Evolutionary conservation across 2,888 invertebrate species (phyloP), one percentile per base, ranked within the genome.

Genomic region (Scaptomyza polygonia): DNA sequence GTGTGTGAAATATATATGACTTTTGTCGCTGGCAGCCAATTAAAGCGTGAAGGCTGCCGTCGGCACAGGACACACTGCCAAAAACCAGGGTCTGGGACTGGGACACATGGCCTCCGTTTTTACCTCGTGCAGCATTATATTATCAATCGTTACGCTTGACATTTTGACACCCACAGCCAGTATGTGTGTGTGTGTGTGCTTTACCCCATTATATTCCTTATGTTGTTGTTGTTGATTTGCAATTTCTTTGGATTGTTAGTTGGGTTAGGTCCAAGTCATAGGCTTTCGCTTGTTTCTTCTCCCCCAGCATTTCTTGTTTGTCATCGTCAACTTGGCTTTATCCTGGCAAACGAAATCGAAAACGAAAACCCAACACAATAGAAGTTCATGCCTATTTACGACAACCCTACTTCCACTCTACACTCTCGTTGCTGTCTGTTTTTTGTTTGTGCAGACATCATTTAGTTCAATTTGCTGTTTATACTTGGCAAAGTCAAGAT

Each of bases 21-120:
- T 88, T 88, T 79, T 77, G 79, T 87, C 85, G 85, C 73, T 80
- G 77, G 85, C 86, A 82, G 81, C 84, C 87, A 86, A 91, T 91
- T 89, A 90, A 90, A 91, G 88, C 91, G 91, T 91, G 91, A 91
- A 91, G 91, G 91, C 91, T 90, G 89, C 84, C 71, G 80, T 52
- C 81, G 67, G 67, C 52, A 49, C 54, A 39, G 65, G 39, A 36
- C 43, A 36, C 30, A 32, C 36, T 14, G 14, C 14, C 36, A 7
- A 36, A 48, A 25, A 29, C 53, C 25, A 5, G 25, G 25, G 5
- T 16, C 40, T 9, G 30, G 39, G 40, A 29, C 51, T 77, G 80
- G 85, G 81, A 69, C 68, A 79, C 66, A 63, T 27, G 67, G 64
- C 73, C 79, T 69, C 51, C 45, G 58, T 61, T 68, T 55, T 59